Evolutionary conservation across 2,888 invertebrate species (phyloP), one percentile per base, ranked within the genome.

Genomic region (Linnaemya vulpina): DNA sequence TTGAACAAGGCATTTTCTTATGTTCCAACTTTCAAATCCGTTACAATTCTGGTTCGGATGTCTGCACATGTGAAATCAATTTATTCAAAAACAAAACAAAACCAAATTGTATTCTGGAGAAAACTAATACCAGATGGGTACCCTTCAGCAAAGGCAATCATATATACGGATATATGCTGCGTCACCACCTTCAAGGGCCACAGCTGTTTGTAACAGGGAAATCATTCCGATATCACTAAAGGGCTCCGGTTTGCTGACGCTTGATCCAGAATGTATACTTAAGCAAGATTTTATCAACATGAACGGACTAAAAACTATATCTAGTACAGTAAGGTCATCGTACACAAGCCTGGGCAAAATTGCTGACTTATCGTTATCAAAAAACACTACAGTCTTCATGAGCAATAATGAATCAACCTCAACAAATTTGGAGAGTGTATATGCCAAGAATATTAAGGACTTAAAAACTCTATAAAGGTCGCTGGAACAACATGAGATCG

Each of bases 81-180:
- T 55, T 55, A 55, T 70, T 55, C 40, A 38, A 70, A 15, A 70
- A 70, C 40, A 46, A 63, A 38, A 38, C 38, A 38, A 53, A 38
- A 62, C 49, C 15, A 63, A 40, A n/a, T 13, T 43, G 63, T 40
- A 43, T 63, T 20, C 30, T 67, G 10, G 30, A 49, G 17, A 67
- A 49, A 67, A 49, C 30, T 30, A n/a, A 51, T 51, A 17, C 4
- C 51, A 51, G 35, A 67, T 67, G 67, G 67, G 46, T 67, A 67
- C 51, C 35, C n/a, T 35, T 67, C n/a, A 49, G 17, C 17, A 51
- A 67, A 58, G 43, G 20, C 35, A 70, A 70, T 55, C 38, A 70
- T n/a, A n/a, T n/a, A n/a, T n/a, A 70, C 55, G 55, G 70, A 40
- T 70, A 70, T 55, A 70, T 58, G 40, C 25, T 8, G 4, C 55